Evolutionary conservation across 2,888 invertebrate species (phyloP).

Genomic region (Caenorhabditis sp.): DNA sequence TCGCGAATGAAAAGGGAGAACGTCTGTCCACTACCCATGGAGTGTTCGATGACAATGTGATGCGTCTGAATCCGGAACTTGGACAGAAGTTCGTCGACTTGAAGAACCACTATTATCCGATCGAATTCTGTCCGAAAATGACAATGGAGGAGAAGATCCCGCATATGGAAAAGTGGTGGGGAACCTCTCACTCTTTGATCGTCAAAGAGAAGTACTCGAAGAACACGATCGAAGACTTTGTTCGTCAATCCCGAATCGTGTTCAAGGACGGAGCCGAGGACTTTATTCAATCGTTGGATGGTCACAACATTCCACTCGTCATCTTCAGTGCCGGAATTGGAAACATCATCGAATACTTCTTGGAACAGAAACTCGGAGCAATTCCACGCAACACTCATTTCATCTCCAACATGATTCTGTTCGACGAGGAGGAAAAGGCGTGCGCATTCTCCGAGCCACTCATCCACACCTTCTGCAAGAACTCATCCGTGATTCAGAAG

Average conservation of each 20-base stretch:
- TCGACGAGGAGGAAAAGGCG: conserved; percentile 82
- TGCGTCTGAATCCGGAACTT: conserved; percentile 72
- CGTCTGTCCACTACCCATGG: conserved; percentile 81
- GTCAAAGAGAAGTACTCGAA: conserved; percentile 82
- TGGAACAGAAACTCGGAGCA: conserved; percentile 86
- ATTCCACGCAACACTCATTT: conserved; percentile 80
- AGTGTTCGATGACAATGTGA: conserved; percentile 79
- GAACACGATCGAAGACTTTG: conserved; percentile 83
- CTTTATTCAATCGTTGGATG: conserved; percentile 68
- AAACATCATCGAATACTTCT: conserved; percentile 89
- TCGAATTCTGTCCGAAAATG: conserved; percentile 84
- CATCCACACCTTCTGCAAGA: conserved; percentile 96
- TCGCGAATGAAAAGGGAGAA: conserved; percentile 76
- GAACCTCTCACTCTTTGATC: conserved; percentile 84
- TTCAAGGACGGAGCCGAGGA: conserved; percentile 73
- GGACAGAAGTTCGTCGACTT: conserved; percentile 75
- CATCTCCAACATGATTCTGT: conserved; percentile 83
- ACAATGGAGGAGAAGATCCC: conserved; percentile 85
- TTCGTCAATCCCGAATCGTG: conserved; percentile 72
- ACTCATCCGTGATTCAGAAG: conserved; percentile 88
- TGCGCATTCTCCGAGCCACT: conserved; percentile 88
- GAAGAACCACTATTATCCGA: conserved; percentile 77
- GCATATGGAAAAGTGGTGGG: conserved; percentile 85
- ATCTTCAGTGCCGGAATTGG: conserved; percentile 93
- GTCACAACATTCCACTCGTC: conserved; percentile 88